These are phyloP conservation scores for Toxotes chatareus DNA, from an alignment of 2,113 vertebrate species.

Conservation along the genomic window DNA sequence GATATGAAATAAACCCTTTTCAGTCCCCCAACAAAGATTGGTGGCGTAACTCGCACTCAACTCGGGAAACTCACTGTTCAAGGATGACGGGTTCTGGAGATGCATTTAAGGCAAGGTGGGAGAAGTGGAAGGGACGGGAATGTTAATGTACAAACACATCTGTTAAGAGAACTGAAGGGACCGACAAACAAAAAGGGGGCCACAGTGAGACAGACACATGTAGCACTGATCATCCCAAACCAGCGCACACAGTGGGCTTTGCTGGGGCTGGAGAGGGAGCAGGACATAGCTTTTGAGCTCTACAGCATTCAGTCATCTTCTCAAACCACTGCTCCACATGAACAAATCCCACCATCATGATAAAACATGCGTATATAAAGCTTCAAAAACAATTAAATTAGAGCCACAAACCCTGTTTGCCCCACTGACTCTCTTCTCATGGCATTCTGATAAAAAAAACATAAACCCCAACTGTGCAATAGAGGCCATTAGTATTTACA, in stretches of 20 bases:
- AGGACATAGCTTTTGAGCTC: conserved; percentile 4
- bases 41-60: conserved; percentile 60
- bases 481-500: conserved; percentile 51
- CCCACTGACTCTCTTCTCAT: neutral
- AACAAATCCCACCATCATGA: conserved; percentile 20
- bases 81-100: conserved; percentile 64
- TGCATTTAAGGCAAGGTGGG: conserved; percentile 44
- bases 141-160: conserved; percentile 40
- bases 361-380: conserved; percentile 8
- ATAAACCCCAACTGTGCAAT: conserved; percentile 2
- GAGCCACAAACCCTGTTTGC: conserved; percentile 8
- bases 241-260: neutral
- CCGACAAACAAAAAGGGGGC: conserved; percentile 24
- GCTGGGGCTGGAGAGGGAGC: conserved; percentile 2
- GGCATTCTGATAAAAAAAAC: neutral
- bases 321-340: conserved; percentile 26
- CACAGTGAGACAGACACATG: neutral
- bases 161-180: conserved; percentile 32
- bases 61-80: conserved; percentile 53
- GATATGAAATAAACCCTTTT: conserved; percentile 80
- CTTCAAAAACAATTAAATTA: conserved; percentile 35
- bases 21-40: conserved; percentile 70
- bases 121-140: conserved; percentile 22
- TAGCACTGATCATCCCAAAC: conserved; percentile 6
- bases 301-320: conserved; percentile 28